Evolutionary conservation across 2,113 vertebrate genomes (phyloP).

Genomic region (Pavo muticus): DNA sequence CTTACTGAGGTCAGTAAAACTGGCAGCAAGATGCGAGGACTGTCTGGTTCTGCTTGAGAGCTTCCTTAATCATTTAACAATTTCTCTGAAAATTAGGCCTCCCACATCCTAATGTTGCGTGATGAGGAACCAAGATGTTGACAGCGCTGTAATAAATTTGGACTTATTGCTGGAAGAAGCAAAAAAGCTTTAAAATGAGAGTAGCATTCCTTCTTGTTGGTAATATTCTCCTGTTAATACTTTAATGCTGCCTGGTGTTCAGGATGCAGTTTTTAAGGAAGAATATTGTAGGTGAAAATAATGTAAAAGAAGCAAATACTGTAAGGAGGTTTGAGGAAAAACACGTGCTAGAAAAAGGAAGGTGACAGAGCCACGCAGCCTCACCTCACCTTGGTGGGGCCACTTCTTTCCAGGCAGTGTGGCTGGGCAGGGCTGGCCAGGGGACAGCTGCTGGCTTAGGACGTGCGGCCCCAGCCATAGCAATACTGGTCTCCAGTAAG

Average conservation of each 20-base stretch:
- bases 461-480: neutral
- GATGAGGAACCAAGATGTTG: neutral
- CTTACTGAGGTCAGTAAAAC: neutral
- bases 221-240: neutral
- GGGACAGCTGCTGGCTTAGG: neutral
- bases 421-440: neutral
- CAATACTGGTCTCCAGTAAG: neutral
- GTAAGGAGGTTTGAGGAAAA: neutral
- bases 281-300: neutral
- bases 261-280: neutral
- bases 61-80: neutral
- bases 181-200: neutral
- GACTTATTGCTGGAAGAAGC: neutral
- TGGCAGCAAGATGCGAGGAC: neutral
- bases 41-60: neutral
- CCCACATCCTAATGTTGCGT: neutral
- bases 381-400: neutral
- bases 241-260: neutral
- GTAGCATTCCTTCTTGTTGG: neutral
- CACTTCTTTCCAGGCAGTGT: neutral
- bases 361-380: neutral
- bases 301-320: neutral
- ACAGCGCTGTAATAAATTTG: neutral
- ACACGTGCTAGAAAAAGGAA: neutral
- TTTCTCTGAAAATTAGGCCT: constrained; percentile 12